Base-by-base conservation (phyloP, 1,140 invertebrate species). In the Dreissena polymorpha region DNA sequence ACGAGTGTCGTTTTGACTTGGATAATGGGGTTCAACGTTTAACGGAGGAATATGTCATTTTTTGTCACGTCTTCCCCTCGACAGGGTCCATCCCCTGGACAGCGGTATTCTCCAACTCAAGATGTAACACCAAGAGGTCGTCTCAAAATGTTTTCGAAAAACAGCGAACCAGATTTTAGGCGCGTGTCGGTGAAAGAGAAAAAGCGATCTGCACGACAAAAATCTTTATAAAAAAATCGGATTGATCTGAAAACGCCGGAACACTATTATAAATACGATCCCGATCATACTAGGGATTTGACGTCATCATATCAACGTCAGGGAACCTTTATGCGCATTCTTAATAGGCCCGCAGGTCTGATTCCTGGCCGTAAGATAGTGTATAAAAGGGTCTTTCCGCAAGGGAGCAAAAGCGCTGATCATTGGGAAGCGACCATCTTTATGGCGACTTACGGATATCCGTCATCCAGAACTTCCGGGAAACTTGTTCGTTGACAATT, bases 401-500 rank as follows among this genome's bases (percentile, higher is more conserved):
- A 23, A 57, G 21, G 12, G 3, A 65, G 74, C 23, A 8, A 82
- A 82, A 55, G 79, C 69, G 8, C 73, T 82, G 79, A 74, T 82
- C 16, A 82, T 82, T 29, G 79, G 79, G 0, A 70, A 82, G 53
- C 57, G 79, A 49, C 70, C 70, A 1, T 53, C 79, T 14, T 21
- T 82, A 23, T 82, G 79, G 79, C 65, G 53, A 8, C 14, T 55
- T 3, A 0, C 67, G 0, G 63, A 51, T 12, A 23, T 60, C 5
- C 16, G 70, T 14, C 39, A 71, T 0, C 79, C 79, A 1, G 49
- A 74, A 51, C 60, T 82, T 16, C 79, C 79, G 10, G 69, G 71
- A 8, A 82, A 82, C 51, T 49, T 82, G 14, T 82, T 82, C 68
- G 63, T 82, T 0, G 79, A 82, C 49, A 82, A 82, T 68, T 68